phyloP scores from a whole-genome alignment of 2,888 invertebrate genomes.

The Macaria notata region DNA sequence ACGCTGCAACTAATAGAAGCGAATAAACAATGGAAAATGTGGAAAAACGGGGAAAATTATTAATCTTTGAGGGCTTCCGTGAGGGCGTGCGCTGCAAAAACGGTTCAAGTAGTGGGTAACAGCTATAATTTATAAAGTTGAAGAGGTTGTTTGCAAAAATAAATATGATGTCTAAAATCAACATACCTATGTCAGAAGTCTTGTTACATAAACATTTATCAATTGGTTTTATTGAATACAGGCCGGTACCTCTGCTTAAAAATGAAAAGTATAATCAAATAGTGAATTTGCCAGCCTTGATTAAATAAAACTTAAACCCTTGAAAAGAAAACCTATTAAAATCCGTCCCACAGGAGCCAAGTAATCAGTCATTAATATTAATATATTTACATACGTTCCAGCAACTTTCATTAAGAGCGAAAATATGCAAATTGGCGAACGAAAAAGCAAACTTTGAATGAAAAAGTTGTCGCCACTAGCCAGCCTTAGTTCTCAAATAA shows the following conservation, averaged over 20 bases:
- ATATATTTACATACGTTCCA: conserved; percentile 49
- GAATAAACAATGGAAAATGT: too few species aligned
- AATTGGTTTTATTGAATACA: too few species aligned
- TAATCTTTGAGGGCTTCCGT: too few species aligned
- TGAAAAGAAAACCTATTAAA: conserved; percentile 39
- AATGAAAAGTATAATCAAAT: background rate
- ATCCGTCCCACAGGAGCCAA: conserved; percentile 47
- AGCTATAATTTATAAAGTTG: too few species aligned
- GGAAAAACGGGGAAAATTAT: too few species aligned
- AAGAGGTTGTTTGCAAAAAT: too few species aligned
- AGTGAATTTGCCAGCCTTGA: conserved; percentile 9
- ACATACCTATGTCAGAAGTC: too few species aligned
- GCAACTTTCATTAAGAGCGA: conserved; percentile 50
- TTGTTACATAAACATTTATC: too few species aligned
- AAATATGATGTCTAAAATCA: too few species aligned
- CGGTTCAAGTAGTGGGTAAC: too few species aligned
- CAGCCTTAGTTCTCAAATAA: conserved; percentile 51
- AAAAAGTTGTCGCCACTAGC: conserved; percentile 48
- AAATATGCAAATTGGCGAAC: conserved; percentile 59
- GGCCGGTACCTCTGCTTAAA: background rate
- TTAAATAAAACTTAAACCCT: conserved; percentile 44
- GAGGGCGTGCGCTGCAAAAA: too few species aligned
- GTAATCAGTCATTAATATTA: conserved; percentile 71
- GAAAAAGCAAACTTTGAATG: conserved; percentile 37
- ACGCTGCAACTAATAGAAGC: too few species aligned